Evolutionary conservation across 2,797 vertebrate species (phyloP).

Genomic region (Myiothlypis coronata): DNA sequence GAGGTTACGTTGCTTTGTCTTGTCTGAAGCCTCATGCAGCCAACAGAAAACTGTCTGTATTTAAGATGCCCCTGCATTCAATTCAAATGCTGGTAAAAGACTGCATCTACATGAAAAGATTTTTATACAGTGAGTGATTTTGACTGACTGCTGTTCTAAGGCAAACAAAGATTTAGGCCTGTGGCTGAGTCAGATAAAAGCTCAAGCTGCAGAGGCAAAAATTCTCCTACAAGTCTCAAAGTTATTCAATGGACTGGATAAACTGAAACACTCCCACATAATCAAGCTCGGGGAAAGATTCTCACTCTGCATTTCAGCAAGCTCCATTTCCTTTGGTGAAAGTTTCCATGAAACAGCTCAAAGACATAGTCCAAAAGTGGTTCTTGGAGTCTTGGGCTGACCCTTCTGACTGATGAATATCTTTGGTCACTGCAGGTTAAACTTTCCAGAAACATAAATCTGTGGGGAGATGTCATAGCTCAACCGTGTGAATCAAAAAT

Average conservation of each 20-base stretch:
- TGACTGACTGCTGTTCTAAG: constrained; percentile 39
- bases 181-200: not conserved
- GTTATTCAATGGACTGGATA: not conserved
- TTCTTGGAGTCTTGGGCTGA: not conserved
- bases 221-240: not conserved
- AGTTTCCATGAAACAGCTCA: not conserved
- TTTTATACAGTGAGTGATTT: constrained; percentile 29
- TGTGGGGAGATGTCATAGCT: not conserved
- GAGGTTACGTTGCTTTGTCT: not conserved
- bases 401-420: not conserved
- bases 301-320: not conserved
- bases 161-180: constrained; percentile 31
- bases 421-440: not conserved
- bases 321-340: not conserved
- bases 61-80: not conserved
- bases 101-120: constrained; percentile 2
- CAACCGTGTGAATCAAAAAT: not conserved
- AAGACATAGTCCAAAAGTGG: not conserved
- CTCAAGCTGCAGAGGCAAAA: not conserved
- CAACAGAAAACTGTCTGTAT: not conserved
- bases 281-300: not conserved
- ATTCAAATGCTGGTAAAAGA: constrained; percentile 18
- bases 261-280: not conserved
- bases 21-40: not conserved
- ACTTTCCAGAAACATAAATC: not conserved